Conservation (phyloP, 2,113 vertebrate species). For the Podilymbus podiceps region DNA sequence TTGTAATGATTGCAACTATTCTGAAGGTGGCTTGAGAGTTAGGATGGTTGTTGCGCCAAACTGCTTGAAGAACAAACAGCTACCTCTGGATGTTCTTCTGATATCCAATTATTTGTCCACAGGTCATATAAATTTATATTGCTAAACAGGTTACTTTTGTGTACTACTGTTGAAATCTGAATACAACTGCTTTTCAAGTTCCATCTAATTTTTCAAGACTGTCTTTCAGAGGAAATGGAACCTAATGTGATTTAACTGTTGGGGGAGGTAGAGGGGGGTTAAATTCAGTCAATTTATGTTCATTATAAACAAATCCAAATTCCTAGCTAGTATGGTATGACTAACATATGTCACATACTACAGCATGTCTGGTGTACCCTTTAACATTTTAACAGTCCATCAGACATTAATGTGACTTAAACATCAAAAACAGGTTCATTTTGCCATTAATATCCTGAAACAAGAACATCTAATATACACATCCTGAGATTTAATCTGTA, state of each 20-base stretch:
- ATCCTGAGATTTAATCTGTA: slow-evolving; percentile 82
- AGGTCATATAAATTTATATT: slow-evolving; percentile 13
- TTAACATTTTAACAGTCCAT: slow-evolving; percentile 77
- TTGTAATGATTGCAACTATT: neutral
- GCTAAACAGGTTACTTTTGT: neutral
- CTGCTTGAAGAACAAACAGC: neutral
- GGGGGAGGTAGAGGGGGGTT: slow-evolving; percentile 47
- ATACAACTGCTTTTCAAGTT: slow-evolving; percentile 55
- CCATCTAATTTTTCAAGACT: slow-evolving; percentile 65
- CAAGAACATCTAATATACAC: slow-evolving; percentile 78
- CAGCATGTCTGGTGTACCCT: slow-evolving; percentile 66
- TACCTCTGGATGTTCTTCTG: neutral
- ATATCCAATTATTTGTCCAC: neutral
- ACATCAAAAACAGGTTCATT: slow-evolving; percentile 79
- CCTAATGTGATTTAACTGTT: slow-evolving; percentile 63
- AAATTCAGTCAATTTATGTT: slow-evolving; percentile 67
- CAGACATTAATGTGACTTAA: slow-evolving; percentile 77
- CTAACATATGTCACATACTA: slow-evolving; percentile 61
- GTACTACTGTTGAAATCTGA: slow-evolving; percentile 58
- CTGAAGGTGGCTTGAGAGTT: neutral
- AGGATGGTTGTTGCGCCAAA: neutral
- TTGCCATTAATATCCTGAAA: slow-evolving; percentile 78
- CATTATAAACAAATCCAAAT: slow-evolving; percentile 74
- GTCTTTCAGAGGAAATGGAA: slow-evolving; percentile 67
- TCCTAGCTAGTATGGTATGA: slow-evolving; percentile 67